Percentiles rank a stretch among this genome's conserved stretches.
Evolutionary conservation across 2,888 invertebrate species (phyloP).

Genomic region (Hypomecis punctinalis): DNA sequence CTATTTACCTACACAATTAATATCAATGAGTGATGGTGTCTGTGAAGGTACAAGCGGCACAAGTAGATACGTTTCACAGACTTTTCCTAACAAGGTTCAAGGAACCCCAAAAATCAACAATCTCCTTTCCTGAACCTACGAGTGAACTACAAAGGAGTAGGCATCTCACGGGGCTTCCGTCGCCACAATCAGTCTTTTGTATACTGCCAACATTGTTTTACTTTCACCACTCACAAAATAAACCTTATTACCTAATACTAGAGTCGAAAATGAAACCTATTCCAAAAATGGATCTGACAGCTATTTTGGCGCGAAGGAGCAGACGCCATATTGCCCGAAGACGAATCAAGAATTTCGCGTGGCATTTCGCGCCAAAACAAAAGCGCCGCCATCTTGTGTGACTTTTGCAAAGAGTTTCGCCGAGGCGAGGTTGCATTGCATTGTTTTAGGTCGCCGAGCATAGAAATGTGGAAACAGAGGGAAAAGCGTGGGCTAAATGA

Average conservation of each 20-base stretch:
- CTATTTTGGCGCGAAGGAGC: slow-evolving; percentile 41
- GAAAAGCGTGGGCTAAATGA: too few species aligned
- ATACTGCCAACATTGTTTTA: slow-evolving; percentile 41
- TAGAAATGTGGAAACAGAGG: too few species aligned
- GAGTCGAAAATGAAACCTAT: slow-evolving; percentile 16
- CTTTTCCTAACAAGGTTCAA: not conserved
- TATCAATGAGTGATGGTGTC: too few species aligned
- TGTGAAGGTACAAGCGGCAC: too few species aligned
- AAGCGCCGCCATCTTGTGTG: slow-evolving; percentile 44
- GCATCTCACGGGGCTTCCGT: slow-evolving; percentile 51
- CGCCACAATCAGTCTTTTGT: slow-evolving; percentile 58
- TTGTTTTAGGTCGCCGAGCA: not conserved
- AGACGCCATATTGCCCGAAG: slow-evolving; percentile 51
- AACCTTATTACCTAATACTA: slow-evolving; percentile 8
- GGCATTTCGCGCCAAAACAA: slow-evolving; percentile 52
- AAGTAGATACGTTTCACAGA: too few species aligned
- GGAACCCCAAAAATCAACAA: slow-evolving; percentile 36
- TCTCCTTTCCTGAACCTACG: slow-evolving; percentile 35
- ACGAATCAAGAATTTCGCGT: slow-evolving; percentile 55
- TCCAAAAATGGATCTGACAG: slow-evolving; percentile 24
- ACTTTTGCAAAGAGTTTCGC: slow-evolving; percentile 21
- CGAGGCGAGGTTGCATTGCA: slow-evolving; percentile 33
- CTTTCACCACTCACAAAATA: slow-evolving; percentile 13
- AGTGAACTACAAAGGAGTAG: slow-evolving; percentile 45
- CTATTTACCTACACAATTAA: too few species aligned